These are phyloP conservation scores for Lepus townsendii DNA, from an alignment of 2,797 vertebrate species.

Conservation along the genomic window DNA sequence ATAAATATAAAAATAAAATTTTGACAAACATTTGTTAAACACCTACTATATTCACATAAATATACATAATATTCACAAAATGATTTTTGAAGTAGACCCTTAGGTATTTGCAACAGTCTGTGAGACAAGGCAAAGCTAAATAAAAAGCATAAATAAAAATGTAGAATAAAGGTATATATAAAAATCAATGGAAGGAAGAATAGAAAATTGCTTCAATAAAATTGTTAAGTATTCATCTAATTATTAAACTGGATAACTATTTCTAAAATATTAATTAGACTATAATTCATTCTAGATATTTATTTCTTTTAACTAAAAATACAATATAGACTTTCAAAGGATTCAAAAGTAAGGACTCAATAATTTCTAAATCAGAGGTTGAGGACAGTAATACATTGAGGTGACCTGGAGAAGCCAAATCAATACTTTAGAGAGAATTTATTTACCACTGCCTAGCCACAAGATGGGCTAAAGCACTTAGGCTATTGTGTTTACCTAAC, in stretches of 20 bases:
- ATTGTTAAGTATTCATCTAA: conserved; percentile 12
- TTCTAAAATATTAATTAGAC: conserved; percentile 1
- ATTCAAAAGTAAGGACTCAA: conserved; percentile 24
- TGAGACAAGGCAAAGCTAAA: conserved; percentile 37
- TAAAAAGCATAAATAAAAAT: neutral
- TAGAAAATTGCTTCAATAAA: neutral
- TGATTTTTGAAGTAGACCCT: neutral
- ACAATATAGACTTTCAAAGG: conserved; percentile 4
- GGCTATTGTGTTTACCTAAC: neutral
- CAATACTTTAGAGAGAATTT: neutral
- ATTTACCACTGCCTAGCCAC: neutral
- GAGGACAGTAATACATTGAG: conserved; percentile 12
- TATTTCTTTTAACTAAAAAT: conserved; percentile 39
- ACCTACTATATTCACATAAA: neutral
- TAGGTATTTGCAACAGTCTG: neutral
- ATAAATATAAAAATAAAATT: neutral
- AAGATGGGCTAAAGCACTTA: neutral
- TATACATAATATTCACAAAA: neutral
- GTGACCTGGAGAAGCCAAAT: conserved; percentile 15
- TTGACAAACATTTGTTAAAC: neutral
- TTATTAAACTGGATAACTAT: neutral
- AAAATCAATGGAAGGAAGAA: neutral
- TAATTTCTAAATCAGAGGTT: conserved; percentile 23
- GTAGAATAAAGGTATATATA: neutral
- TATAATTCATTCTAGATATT: conserved; percentile 15